Evolutionary conservation across 2,888 invertebrate genomes (phyloP).

Genomic region (Theretra japonica): DNA sequence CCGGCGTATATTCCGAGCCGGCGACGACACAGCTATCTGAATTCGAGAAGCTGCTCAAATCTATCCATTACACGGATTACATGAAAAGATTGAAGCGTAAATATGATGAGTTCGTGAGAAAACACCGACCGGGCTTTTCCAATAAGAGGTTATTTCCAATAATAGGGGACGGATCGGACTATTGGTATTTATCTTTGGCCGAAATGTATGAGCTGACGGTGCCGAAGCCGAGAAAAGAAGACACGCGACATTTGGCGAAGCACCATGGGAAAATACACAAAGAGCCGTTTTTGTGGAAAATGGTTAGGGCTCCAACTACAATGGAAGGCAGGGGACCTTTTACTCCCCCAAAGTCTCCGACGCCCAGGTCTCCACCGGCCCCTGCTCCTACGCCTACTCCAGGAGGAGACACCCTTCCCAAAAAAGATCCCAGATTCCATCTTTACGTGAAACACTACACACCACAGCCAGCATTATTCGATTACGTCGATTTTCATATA

Average conservation of each 20-base stretch:
- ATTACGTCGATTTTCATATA: constrained; percentile 75
- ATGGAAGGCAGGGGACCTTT: constrained; percentile 67
- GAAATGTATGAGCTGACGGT: constrained; percentile 78
- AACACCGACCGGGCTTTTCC: constrained; percentile 70
- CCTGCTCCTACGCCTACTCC: constrained; percentile 57
- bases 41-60: constrained; percentile 73
- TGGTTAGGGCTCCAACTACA: constrained; percentile 50
- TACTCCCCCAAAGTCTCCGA: constrained; percentile 48
- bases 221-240: constrained; percentile 45
- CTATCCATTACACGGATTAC: constrained; percentile 76
- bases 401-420: constrained; percentile 45
- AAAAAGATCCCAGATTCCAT: constrained; percentile 71
- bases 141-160: constrained; percentile 77
- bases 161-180: constrained; percentile 76
- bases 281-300: constrained; percentile 75
- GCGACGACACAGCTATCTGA: constrained; percentile 66
- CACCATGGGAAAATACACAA: constrained; percentile 70
- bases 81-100: constrained; percentile 73
- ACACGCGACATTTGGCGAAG: constrained; percentile 59
- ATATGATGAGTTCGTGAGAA: constrained; percentile 76
- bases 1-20: constrained; percentile 72
- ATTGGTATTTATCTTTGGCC: constrained; percentile 80
- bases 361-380: constrained; percentile 45
- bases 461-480: constrained; percentile 72
- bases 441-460: constrained; percentile 74